phyloP scores from a whole-genome alignment of 2,888 invertebrate species.

The Agapostemon virescens region DNA sequence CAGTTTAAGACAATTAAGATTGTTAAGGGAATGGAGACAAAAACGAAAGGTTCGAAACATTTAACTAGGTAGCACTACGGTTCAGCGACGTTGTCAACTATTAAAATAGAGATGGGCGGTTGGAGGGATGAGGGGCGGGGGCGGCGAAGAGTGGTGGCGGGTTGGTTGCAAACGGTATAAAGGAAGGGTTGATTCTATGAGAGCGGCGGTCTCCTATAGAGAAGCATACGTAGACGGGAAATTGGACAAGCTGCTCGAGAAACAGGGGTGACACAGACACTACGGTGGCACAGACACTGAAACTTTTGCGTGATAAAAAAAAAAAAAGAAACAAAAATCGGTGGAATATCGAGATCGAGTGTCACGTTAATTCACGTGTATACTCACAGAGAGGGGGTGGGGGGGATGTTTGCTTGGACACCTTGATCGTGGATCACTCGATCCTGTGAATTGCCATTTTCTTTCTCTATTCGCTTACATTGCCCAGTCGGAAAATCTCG shows the following conservation, averaged over 20 bases:
- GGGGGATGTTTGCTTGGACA: constrained; percentile 61
- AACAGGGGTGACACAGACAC: constrained; percentile 41
- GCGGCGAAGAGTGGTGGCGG: too few relatives aligned
- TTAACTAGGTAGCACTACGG: neutral
- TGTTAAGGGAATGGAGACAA: neutral
- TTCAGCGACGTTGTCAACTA: neutral
- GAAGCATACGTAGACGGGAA: constrained; percentile 56
- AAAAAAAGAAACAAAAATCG: too few relatives aligned
- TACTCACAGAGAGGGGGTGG: too few relatives aligned
- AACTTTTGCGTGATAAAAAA: constrained; percentile 29
- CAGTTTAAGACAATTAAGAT: neutral
- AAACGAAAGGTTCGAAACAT: neutral
- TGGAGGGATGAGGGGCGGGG: neutral
- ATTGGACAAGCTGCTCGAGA: constrained; percentile 34
- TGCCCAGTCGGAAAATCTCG: neutral
- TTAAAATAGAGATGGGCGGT: neutral
- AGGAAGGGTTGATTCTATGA: constrained; percentile 28
- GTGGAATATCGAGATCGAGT: constrained; percentile 55
- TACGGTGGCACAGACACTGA: constrained; percentile 54
- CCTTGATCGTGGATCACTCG: constrained; percentile 56
- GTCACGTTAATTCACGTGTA: constrained; percentile 54
- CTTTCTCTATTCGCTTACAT: constrained; percentile 1
- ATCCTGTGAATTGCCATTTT: constrained; percentile 30
- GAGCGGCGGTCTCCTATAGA: constrained; percentile 39
- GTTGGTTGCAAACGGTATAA: too few relatives aligned